A percentile compares a stretch with the other conserved stretches of the same genome.
phyloP scores from a whole-genome alignment of 2,113 vertebrate genomes.

The Gopherus evgoodei region DNA sequence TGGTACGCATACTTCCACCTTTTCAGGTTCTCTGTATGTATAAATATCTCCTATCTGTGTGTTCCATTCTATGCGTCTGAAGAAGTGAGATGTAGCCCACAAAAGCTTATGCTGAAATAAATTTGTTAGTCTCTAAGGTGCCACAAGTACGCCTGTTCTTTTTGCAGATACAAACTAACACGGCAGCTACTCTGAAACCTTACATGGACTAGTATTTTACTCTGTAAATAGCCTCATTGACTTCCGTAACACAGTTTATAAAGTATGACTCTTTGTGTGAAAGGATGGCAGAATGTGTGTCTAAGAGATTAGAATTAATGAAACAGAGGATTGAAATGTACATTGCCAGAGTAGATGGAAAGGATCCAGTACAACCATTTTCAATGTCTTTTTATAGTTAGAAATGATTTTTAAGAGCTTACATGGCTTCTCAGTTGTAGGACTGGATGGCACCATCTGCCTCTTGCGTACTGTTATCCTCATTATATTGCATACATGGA shows the following conservation, averaged over 20 bases:
- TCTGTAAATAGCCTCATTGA: not conserved
- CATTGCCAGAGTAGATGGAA: not conserved
- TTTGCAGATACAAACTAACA: too few relatives aligned
- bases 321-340: not conserved
- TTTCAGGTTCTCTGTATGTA: too few relatives aligned
- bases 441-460: not conserved
- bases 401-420: not conserved
- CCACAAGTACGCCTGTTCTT: too few relatives aligned
- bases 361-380: not conserved
- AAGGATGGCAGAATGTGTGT: not conserved
- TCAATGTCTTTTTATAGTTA: not conserved
- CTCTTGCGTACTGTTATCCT: not conserved
- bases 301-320: not conserved
- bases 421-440: rapidly evolving
- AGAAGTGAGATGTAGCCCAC: too few relatives aligned
- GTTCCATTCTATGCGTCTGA: too few relatives aligned
- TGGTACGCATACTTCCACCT: too few relatives aligned
- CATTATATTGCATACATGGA: not conserved
- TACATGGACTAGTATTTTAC: not conserved
- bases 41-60: too few relatives aligned
- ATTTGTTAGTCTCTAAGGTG: too few relatives aligned
- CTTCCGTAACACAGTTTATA: not conserved
- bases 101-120: too few relatives aligned
- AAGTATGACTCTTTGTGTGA: not conserved
- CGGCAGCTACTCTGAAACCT: too few relatives aligned